These are phyloP conservation scores for Falco naumanni DNA, from an alignment of 2,797 vertebrate genomes.

Conservation along the genomic window DNA sequence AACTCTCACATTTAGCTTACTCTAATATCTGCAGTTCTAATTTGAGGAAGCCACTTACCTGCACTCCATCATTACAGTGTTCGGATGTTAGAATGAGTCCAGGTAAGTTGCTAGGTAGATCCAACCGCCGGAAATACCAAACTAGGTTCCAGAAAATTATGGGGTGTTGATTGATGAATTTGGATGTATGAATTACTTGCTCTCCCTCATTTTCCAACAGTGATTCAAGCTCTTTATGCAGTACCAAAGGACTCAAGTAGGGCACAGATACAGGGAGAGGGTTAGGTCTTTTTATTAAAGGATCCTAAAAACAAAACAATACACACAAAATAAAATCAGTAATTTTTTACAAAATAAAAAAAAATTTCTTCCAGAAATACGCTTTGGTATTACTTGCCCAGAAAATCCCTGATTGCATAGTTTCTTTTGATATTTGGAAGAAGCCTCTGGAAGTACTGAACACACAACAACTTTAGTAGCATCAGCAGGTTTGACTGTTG, in stretches of 20 bases:
- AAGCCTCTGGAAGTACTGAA: background rate
- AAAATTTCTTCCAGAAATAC: background rate
- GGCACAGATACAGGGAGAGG: slow-evolving; percentile 94
- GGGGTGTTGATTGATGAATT: slow-evolving; percentile 97
- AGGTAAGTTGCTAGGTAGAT: slow-evolving; percentile 92
- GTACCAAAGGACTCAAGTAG: slow-evolving; percentile 94
- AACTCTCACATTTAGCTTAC: background rate
- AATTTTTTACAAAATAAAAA: background rate
- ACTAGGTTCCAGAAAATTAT: slow-evolving; percentile 99
- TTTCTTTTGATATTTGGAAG: background rate
- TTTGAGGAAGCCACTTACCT: slow-evolving; percentile 76
- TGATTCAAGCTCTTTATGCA: slow-evolving; percentile 97
- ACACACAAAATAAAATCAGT: background rate
- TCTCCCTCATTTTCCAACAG: slow-evolving; percentile 97
- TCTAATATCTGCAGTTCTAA: background rate
- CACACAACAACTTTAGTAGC: background rate
- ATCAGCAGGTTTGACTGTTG: background rate
- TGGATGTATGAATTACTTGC: slow-evolving; percentile 95
- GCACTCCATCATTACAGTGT: slow-evolving; percentile 94
- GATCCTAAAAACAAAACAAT: slow-evolving; percentile 80
- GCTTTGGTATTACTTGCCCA: background rate
- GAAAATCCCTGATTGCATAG: background rate
- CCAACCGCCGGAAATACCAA: slow-evolving; percentile 95
- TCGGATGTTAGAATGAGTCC: slow-evolving; percentile 95
- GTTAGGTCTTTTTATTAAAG: slow-evolving; percentile 85